Percentiles rank a stretch among this genome's conserved stretches.
phyloP scores from a whole-genome alignment of 2,113 vertebrate species.

The Myiozetetes cayanensis region DNA sequence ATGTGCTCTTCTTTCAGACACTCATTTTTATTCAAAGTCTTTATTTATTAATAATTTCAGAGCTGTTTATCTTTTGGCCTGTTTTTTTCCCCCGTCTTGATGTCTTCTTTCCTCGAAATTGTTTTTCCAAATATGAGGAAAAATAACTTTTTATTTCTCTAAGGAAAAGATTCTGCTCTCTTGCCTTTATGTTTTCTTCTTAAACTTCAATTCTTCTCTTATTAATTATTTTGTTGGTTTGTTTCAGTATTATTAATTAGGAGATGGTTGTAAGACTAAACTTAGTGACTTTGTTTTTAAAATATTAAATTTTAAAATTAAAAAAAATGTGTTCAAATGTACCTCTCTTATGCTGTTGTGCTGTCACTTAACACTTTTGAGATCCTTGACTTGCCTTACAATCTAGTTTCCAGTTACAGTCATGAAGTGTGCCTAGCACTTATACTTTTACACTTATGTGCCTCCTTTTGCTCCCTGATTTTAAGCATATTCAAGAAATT shows the following conservation, averaged over 20 bases:
- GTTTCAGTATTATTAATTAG: neutral
- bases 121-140: neutral
- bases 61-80: neutral
- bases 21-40: neutral
- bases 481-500: neutral
- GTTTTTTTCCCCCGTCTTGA: neutral
- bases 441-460: neutral
- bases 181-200: neutral
- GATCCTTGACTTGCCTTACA: neutral
- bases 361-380: neutral
- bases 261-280: neutral
- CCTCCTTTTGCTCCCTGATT: neutral
- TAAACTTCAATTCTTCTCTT: neutral
- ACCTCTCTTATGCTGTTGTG: neutral
- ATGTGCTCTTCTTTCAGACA: neutral
- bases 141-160: neutral
- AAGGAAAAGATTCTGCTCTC: neutral
- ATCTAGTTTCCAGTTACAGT: neutral
- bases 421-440: neutral
- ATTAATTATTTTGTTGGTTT: neutral
- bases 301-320: neutral
- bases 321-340: neutral
- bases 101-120: neutral
- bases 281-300: neutral
- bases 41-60: neutral